These are phyloP conservation scores for Epizoanthus stellaris DNA, from an alignment of 92 coral and sea anemone species.

Conservation along the genomic window DNA sequence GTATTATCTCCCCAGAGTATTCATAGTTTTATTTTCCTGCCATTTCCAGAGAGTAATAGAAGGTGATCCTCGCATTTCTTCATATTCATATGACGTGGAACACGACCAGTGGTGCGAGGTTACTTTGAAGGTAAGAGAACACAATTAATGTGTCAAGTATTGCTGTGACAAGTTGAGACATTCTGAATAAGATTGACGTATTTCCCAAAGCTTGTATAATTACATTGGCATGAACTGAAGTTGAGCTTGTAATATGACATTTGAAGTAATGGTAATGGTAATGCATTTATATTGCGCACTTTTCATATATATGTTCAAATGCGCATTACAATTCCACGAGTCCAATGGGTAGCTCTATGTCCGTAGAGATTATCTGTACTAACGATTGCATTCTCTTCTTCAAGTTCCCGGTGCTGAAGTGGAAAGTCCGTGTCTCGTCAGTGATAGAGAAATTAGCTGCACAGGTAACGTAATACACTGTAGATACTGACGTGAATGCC, in stretches of 20 bases:
- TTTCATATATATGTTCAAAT: too few relatives aligned
- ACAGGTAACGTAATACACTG: conserved; percentile 64
- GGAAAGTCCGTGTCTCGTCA: conserved; percentile 81
- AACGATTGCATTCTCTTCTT: background rate
- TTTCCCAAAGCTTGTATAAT: conserved; percentile 33
- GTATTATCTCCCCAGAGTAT: background rate
- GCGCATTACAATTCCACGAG: too few relatives aligned
- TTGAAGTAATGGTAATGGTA: too few relatives aligned
- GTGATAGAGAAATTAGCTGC: conserved; percentile 82
- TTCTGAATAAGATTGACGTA: background rate
- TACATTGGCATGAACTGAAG: too few relatives aligned
- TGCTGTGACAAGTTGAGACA: background rate
- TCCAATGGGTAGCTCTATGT: too few relatives aligned
- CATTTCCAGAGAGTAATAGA: conserved; percentile 74
- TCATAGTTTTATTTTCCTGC: background rate
- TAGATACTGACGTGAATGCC: too few relatives aligned
- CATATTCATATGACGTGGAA: conserved; percentile 76
- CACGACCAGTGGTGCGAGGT: conserved; percentile 93
- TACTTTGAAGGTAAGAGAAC: conserved; percentile 66
- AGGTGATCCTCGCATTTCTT: conserved; percentile 69
- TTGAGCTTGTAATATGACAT: too few relatives aligned
- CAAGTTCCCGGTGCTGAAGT: conserved; percentile 87
- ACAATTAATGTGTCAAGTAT: background rate
- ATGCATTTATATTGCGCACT: too few relatives aligned
- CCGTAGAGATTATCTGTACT: too few relatives aligned